Percentiles rank a stretch among this genome's conserved stretches.
phyloP scores from a whole-genome alignment of 1,140 invertebrate species.

The Drosophila busckii region DNA sequence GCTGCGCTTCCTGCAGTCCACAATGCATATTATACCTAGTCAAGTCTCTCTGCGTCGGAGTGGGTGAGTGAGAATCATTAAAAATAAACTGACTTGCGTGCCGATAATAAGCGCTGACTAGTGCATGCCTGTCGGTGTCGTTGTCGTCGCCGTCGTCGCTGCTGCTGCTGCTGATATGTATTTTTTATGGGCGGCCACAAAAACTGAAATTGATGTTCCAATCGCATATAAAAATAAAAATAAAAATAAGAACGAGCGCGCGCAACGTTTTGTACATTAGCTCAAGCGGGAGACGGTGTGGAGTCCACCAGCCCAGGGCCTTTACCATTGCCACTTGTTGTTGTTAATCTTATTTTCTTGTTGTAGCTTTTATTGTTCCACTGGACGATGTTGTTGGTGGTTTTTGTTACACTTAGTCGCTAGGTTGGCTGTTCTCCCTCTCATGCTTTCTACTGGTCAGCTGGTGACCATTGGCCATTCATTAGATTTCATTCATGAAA shows the following conservation, averaged over 20 bases:
- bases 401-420: slow-evolving; percentile 27
- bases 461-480: slow-evolving; percentile 44
- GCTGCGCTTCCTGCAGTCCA: slow-evolving; percentile 41
- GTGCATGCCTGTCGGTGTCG: slow-evolving; percentile 27
- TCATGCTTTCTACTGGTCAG: slow-evolving; percentile 2
- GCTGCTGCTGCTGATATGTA: slow-evolving; percentile 56
- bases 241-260: slow-evolving; percentile 75
- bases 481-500: slow-evolving; percentile 78
- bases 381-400: not conserved
- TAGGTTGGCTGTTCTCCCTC: not conserved
- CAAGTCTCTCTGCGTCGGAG: too few species aligned
- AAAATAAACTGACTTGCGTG: slow-evolving; percentile 79
- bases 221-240: slow-evolving; percentile 75
- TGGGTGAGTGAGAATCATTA: slow-evolving; percentile 78
- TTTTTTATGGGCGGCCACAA: slow-evolving; percentile 76
- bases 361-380: not conserved
- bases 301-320: too few species aligned
- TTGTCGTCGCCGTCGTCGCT: slow-evolving; percentile 28
- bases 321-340: slow-evolving; percentile 32
- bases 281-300: not conserved
- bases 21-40: slow-evolving; percentile 28
- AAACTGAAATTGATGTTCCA: slow-evolving; percentile 76
- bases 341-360: slow-evolving; percentile 19
- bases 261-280: slow-evolving; percentile 72
- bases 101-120: slow-evolving; percentile 67